Conservation (phyloP, 2,797 vertebrate species). For the Iguana delicatissima region DNA sequence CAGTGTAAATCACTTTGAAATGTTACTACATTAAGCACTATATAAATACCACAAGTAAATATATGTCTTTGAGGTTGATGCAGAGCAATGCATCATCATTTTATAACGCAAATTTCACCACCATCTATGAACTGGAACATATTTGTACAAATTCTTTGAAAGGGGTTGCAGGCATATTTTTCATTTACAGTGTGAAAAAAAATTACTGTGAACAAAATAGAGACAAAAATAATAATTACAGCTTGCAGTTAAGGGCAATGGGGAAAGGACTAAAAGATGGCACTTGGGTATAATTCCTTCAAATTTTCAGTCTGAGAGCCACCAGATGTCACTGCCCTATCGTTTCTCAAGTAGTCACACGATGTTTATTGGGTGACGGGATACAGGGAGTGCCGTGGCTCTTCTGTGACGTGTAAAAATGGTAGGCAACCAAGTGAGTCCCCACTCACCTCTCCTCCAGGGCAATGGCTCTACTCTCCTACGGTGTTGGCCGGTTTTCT, state of each 20-base stretch:
- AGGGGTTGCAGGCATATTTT: background rate
- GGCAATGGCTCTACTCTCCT: background rate
- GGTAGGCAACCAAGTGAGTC: background rate
- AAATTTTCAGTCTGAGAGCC: background rate
- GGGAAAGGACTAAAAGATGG: too few relatives aligned
- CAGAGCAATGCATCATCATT: background rate
- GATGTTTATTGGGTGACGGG: background rate
- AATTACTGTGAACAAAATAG: background rate
- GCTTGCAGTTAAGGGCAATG: background rate
- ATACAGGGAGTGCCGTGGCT: background rate
- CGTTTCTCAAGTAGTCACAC: background rate
- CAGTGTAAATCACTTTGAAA: too few relatives aligned
- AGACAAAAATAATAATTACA: background rate
- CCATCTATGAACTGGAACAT: background rate
- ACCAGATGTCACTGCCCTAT: background rate
- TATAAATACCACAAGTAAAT: background rate
- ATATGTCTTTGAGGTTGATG: background rate
- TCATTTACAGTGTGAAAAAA: background rate
- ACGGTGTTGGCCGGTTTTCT: background rate
- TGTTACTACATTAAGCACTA: background rate
- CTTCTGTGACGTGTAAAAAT: background rate
- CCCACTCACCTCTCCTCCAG: background rate
- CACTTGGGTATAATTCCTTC: background rate
- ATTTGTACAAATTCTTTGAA: conserved; percentile 4
- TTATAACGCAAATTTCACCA: background rate